These are phyloP conservation scores for Criorhina ranunculi DNA, from an alignment of 2,888 invertebrate species.

Conservation along the genomic window DNA sequence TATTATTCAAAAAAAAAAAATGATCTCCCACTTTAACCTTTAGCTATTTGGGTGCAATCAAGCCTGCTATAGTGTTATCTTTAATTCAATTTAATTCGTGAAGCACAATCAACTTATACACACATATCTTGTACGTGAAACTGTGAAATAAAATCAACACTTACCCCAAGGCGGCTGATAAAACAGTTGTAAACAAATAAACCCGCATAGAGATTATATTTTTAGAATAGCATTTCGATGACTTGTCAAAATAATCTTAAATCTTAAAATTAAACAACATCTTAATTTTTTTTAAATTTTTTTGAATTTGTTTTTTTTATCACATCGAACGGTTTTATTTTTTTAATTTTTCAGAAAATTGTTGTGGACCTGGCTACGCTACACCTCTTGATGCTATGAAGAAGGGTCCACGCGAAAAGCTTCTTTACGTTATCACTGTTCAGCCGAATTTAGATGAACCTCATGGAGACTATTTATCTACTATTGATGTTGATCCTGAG, in stretches of 20 bases:
- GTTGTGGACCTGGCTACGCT: conserved; percentile 90
- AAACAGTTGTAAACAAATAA: neutral
- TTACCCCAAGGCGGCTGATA: neutral
- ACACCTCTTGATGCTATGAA: conserved; percentile 93
- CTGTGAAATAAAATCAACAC: neutral
- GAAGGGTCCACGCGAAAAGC: conserved; percentile 92
- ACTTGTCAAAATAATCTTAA: neutral
- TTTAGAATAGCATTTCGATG: neutral
- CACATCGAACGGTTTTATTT: neutral
- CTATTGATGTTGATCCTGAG: conserved; percentile 95
- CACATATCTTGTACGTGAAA: too few relatives aligned
- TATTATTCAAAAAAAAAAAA: too few relatives aligned
- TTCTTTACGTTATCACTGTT: conserved; percentile 95
- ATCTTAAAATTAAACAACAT: neutral
- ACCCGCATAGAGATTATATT: neutral
- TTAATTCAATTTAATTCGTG: too few relatives aligned
- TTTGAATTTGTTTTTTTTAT: neutral
- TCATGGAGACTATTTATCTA: conserved; percentile 94
- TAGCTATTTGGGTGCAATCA: too few relatives aligned
- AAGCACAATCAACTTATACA: too few relatives aligned
- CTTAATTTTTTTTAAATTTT: neutral
- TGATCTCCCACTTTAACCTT: too few relatives aligned
- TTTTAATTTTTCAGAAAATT: conserved; percentile 79
- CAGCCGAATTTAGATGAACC: conserved; percentile 88
- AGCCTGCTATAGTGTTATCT: too few relatives aligned